A percentile compares a stretch with the other conserved stretches of the same genome.
phyloP scores from a whole-genome alignment of 2,113 vertebrate genomes.

The Cervus canadensis region DNA sequence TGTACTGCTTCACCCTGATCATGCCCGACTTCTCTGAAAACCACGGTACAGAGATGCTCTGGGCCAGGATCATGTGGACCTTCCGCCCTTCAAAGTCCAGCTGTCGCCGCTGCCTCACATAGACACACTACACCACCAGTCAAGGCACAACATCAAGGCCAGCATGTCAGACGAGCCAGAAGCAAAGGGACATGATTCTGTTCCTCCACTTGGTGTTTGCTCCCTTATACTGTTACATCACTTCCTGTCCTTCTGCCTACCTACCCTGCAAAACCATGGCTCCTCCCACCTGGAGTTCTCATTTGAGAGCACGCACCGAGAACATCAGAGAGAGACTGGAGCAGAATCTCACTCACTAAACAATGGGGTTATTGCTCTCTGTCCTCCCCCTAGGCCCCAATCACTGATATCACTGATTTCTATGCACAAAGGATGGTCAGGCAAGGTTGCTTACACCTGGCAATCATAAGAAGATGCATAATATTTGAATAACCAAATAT shows the following conservation, averaged over 20 bases:
- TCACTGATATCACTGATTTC: background rate
- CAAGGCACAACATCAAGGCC: slow-evolving; percentile 59
- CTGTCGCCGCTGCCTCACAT: slow-evolving; percentile 84
- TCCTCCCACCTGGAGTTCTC: background rate
- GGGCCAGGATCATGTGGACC: slow-evolving; percentile 89
- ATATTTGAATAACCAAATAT: too few relatives aligned
- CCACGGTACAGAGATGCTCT: slow-evolving; percentile 76
- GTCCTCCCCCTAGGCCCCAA: background rate
- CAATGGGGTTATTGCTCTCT: background rate
- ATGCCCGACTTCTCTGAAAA: slow-evolving; percentile 83
- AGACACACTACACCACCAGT: slow-evolving; percentile 86
- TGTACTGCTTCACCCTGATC: slow-evolving; percentile 85
- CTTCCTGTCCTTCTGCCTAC: background rate
- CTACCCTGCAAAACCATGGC: background rate
- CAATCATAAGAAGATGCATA: background rate
- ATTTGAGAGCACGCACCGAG: background rate
- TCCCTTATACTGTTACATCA: background rate
- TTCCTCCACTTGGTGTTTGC: background rate
- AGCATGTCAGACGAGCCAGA: background rate
- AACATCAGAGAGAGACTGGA: background rate
- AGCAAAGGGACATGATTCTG: background rate
- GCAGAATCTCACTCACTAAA: background rate
- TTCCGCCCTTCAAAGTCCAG: slow-evolving; percentile 85
- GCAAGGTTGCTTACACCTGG: background rate
- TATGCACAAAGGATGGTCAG: too few relatives aligned